Conservation (phyloP, 2,113 vertebrate genomes). For the Xiphophorus hellerii region DNA sequence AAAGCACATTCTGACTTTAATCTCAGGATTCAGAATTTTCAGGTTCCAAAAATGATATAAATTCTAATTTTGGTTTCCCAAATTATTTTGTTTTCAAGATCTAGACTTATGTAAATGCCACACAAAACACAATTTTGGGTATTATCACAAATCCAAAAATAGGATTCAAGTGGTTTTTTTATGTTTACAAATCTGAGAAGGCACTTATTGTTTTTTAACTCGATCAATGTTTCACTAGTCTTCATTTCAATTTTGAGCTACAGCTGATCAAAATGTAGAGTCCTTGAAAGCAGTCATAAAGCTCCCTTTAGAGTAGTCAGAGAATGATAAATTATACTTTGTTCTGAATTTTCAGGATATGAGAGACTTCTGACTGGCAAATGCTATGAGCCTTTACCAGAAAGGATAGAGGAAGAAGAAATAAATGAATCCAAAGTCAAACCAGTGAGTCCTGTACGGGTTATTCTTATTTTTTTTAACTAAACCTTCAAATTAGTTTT, state of each 20-base stretch:
- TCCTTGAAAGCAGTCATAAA: background rate
- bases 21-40: too few species aligned
- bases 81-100: too few species aligned
- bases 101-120: too few species aligned
- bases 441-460: background rate
- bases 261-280: background rate
- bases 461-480: background rate
- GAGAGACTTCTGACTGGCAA: conserved; percentile 6
- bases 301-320: too few species aligned
- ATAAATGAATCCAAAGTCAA: background rate
- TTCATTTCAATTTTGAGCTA: background rate
- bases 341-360: conserved; percentile 18
- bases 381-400: conserved; percentile 30
- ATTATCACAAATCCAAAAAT: too few species aligned
- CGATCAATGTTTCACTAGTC: background rate
- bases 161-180: too few species aligned
- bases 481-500: background rate
- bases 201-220: background rate
- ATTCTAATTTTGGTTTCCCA: too few species aligned
- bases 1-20: too few species aligned
- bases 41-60: too few species aligned
- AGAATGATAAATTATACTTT: background rate
- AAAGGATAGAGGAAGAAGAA: conserved; percentile 30
- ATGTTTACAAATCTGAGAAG: background rate
- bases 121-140: too few species aligned